Evolutionary conservation across 2,113 vertebrate genomes (phyloP), one percentile per base, ranked within the genome.

Genomic region (Chaetura pelagica): DNA sequence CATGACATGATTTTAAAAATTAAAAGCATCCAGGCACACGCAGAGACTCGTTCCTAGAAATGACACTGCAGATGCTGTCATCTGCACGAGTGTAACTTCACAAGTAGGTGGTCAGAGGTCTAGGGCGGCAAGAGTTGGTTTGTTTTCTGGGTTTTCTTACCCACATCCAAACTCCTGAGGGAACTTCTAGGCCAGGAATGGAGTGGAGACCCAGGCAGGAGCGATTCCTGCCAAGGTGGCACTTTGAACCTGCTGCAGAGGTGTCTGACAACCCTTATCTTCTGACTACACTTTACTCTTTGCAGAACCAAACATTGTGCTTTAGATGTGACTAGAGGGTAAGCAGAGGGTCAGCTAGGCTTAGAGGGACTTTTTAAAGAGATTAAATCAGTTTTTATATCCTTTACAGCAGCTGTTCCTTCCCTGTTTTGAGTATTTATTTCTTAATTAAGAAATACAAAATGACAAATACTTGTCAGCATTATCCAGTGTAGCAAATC

Each of bases 71-170:
- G 20, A 6, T 44, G 22, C 35, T 78, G 48, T 64, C 71, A 30
- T 42, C 81, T 73, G 44, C 57, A 27, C 6, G 40, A 63, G 6
- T 3, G 35, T 21, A 40, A 30, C n/a, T 72, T 75, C 59, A 73
- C n/a, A 35, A 83, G 30, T 7, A 63, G 24, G 18, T 2, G 10
- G 17, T 21, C 30, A 15, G 3, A 0, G 24, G 11, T 35, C 24
- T 29, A 20, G 49, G 10, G 20, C 5, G 55, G 20, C 32, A 75
- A 14, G 4, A 7, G 2, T 48, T 0, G 0, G 2, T 51, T 66
- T 66, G 10, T 78, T 68, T 78, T 51, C 66, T 59, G 34, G 9
- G 5, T 42, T 13, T 94, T 66, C 57, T 68, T 16, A 48, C 34
- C 23, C 16, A 46, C 23, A 27, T 34, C 30, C 18, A 15, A 68